Evolutionary conservation across 64 coral and sea anemone species (phyloP).

Genomic region (Dendrophyllia cribrosa): DNA sequence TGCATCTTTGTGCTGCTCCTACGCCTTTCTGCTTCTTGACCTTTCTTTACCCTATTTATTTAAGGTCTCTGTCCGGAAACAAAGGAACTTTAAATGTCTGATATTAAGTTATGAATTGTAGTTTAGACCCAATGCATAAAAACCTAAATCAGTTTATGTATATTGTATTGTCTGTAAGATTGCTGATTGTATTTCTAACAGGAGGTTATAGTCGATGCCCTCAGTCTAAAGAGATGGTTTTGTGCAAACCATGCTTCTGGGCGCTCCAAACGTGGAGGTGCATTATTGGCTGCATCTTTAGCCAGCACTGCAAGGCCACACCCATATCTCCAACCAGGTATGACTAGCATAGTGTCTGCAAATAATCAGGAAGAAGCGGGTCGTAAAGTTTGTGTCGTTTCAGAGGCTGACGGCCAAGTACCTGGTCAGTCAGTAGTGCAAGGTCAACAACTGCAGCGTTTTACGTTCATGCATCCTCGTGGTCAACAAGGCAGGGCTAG

Average conservation of each 20-base stretch:
- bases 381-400: not conserved
- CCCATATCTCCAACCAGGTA: slow-evolving; percentile 20
- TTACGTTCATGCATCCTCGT: not conserved
- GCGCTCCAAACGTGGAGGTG: slow-evolving; percentile 11
- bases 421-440: not conserved
- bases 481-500: not conserved
- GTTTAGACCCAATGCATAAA: not conserved
- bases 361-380: not conserved
- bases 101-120: no score
- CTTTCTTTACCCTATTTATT: no score
- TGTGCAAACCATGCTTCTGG: slow-evolving; percentile 51
- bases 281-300: not conserved
- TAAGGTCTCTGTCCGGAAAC: no score
- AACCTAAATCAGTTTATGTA: not conserved
- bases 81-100: no score
- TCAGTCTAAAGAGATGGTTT: slow-evolving; percentile 64
- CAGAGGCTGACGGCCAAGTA: not conserved
- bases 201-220: slow-evolving; percentile 42
- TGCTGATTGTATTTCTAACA: not conserved
- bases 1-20: no score
- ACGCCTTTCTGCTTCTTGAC: no score
- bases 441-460: not conserved
- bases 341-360: slow-evolving; percentile 28
- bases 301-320: not conserved
- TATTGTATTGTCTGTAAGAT: not conserved